Base-by-base conservation (phyloP, 2,113 vertebrate genomes). In the Scomber japonicus region DNA sequence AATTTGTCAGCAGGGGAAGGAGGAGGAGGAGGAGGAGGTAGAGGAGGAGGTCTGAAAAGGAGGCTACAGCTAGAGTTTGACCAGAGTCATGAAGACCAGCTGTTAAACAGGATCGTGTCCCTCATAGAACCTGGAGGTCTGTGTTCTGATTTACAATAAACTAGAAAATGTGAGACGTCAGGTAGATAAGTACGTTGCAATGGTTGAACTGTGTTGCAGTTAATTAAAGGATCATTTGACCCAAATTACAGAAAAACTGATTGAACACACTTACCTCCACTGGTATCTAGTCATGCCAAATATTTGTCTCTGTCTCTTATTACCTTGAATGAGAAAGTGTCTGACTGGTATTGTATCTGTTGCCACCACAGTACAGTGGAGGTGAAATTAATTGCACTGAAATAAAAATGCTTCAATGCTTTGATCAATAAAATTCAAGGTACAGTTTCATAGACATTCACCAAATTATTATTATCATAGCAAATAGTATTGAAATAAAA, bases 61-160 rank as follows among this genome's bases (percentile, higher is more conserved):
- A 96, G 83, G 82, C 92, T 96, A 45, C 94, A 93, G 68, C 92
- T 99, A 92, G 97, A 98, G 83, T 99, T 97, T 7, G 96, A 98
- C 71, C 95, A 93, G 0, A 88, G 89, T 0, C 89, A 92, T 0
- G 97, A 99, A 92, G 98, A 98, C 0, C 71, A 95, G 15, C 94
- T 98, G 61, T 85, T 99, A 81, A 93, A 89, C 85, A 95, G 96
- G 79, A 97, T 99, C 75, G 60, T 98, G 89, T 96, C 94, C 0
- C 95, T 99, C 31, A 94, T 98, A 0, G 97, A 98, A 90, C 98
- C 98, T 0, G 94, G 96, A 0, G 95, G 92, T 93, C 21, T 40
- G 83, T 76, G 46, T 5, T 16, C n/a, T 50, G 10, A 64, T 45
- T 64, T 60, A 67, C 5, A 49, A 27, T 11, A 15, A 45, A 9